These are phyloP conservation scores for Coenonympha glycerion DNA, from an alignment of 2,888 invertebrate species.

Conservation along the genomic window DNA sequence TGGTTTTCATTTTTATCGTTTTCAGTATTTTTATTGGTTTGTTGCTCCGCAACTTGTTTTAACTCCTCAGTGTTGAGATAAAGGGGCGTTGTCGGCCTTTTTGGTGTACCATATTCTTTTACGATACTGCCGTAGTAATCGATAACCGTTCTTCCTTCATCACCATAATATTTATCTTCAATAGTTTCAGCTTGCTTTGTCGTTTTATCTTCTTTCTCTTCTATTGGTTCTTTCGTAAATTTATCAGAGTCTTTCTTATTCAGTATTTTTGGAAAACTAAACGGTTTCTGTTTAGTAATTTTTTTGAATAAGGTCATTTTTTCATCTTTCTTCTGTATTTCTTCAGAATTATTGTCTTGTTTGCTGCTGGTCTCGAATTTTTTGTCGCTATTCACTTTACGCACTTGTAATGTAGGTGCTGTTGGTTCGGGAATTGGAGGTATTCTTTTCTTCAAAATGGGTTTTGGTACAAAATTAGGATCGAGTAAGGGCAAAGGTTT, in stretches of 20 bases:
- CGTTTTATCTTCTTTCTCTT: conserved; percentile 28
- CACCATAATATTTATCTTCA: conserved; percentile 67
- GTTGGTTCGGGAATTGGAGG: conserved; percentile 37
- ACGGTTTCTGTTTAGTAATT: conserved; percentile 59
- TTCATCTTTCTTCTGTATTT: conserved; percentile 53
- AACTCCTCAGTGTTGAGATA: conserved; percentile 79
- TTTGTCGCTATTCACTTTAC: conserved; percentile 13
- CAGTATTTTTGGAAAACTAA: conserved; percentile 55
- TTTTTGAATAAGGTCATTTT: conserved; percentile 60
- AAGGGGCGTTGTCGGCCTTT: conserved; percentile 65
- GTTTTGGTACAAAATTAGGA: conserved; percentile 85
- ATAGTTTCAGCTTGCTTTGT: conserved; percentile 40
- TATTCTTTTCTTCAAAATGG: conserved; percentile 82
- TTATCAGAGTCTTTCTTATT: conserved; percentile 56
- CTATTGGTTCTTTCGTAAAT: conserved; percentile 32
- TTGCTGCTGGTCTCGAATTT: conserved; percentile 29
- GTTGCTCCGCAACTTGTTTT: conserved; percentile 75
- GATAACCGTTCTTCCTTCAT: conserved; percentile 82
- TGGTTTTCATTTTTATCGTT: conserved; percentile 36
- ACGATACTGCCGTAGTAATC: conserved; percentile 89
- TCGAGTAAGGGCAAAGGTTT: conserved; percentile 80
- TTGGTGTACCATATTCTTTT: conserved; percentile 78
- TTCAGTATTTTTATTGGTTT: conserved; percentile 48
- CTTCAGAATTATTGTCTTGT: conserved; percentile 26
- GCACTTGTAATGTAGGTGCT: not conserved